Percentiles rank a stretch among this genome's conserved stretches.
These are phyloP conservation scores for Standfussiana lucernea DNA, from an alignment of 2,888 invertebrate genomes.

Conservation along the genomic window DNA sequence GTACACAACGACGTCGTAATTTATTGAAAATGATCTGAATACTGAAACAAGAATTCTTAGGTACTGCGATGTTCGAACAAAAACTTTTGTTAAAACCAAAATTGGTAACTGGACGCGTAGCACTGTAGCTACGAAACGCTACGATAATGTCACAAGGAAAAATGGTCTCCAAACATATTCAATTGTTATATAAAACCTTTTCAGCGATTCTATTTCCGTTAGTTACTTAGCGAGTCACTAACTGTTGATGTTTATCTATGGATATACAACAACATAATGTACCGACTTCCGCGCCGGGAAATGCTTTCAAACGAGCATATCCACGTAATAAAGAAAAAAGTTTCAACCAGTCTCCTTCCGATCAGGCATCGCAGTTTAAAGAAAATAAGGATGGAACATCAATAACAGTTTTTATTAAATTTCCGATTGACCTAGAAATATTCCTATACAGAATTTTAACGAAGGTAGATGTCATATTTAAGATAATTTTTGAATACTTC, in stretches of 20 bases:
- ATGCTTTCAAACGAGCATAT: conserved; percentile 43
- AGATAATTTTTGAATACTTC: not conserved
- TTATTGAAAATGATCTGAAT: conserved; percentile 58
- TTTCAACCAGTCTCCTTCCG: conserved; percentile 3
- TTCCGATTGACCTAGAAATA: conserved; percentile 27
- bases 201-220: conserved; percentile 38
- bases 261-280: conserved; percentile 38
- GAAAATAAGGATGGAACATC: conserved; percentile 5
- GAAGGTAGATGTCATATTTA: conserved; percentile 4
- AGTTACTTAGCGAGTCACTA: conserved; percentile 19
- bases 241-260: conserved; percentile 43
- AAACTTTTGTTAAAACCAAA: not conserved
- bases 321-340: conserved; percentile 12
- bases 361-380: not conserved
- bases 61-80: not conserved
- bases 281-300: conserved; percentile 41
- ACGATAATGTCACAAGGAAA: conserved; percentile 27
- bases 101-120: not conserved
- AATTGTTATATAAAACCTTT: conserved; percentile 48
- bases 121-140: conserved; percentile 5
- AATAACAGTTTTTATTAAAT: conserved; percentile 25
- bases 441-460: conserved; percentile 5
- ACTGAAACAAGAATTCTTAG: conserved; percentile 26
- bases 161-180: conserved; percentile 7
- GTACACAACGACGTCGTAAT: conserved; percentile 48